Base-by-base conservation (phyloP, 2,797 vertebrate species). In the Octomys mimax region DNA sequence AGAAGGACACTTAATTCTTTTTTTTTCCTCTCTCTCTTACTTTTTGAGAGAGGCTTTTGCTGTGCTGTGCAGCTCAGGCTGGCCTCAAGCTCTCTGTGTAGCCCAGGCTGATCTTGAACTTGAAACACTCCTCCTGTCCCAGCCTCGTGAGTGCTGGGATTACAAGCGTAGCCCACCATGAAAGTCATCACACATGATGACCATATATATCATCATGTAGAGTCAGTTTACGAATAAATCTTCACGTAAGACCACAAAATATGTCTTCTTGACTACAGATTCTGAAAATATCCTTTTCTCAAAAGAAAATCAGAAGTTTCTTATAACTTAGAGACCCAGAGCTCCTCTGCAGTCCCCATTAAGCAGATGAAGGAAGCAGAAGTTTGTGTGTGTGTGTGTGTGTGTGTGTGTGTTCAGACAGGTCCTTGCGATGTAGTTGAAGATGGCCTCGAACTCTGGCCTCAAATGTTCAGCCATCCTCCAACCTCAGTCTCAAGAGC, bases 281-380 rank as follows among this genome's bases (percentile, higher is more conserved):
- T 21, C 6, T 14, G 64, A 61, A 71, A 64, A 54, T 36, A 61
- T 10, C 8, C 36, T 73, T 73, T 66, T 33, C 11, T 57, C 68
- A 12, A 62, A 71, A 18, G 49, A 16, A 80, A 81, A 73, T 70
- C 33, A 78, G 31, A 31, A 13, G 18, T 24, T 61, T 0, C 6
- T 57, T 64, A 28, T 3, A 73, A 64, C 62, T 89, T 5, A 71
- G 57, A 3, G 22, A 89, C 24, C 26, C 19, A 6, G n/a, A 49
- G 6, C 11, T 3, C 33, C 2, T 22, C 12, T 11, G 13, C 0
- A 31, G 16, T 71, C 7, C 33, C 28, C 3, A 2, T 5, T 64
- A 28, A 9, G 24, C 8, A 9, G 28, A 49, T n/a, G 9, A 42
- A 84, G 26, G n/a, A 42, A 36, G 6, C 33, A 78, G 21, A 36